Conservation (phyloP, 1,140 invertebrate species). For the Bilobella aurantiaca region DNA sequence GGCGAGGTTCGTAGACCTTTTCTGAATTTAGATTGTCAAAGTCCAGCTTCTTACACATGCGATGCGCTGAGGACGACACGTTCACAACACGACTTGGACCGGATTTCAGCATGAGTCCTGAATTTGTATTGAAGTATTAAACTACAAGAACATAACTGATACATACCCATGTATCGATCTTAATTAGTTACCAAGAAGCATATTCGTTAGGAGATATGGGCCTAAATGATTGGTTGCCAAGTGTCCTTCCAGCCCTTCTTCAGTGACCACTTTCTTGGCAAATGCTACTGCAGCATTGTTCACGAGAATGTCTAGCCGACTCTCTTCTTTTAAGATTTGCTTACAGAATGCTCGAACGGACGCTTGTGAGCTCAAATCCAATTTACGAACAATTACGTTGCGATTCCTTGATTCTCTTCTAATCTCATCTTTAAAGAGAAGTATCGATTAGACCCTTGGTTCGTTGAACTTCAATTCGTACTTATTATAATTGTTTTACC, state of each 20-base stretch:
- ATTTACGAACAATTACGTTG: constrained; percentile 35
- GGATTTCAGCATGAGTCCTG: constrained; percentile 70
- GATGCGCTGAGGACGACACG: constrained; percentile 72
- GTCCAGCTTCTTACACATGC: constrained; percentile 55
- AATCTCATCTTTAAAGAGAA: constrained; percentile 36
- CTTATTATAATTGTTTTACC: constrained; percentile 16
- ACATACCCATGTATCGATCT: background rate
- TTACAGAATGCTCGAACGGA: constrained; percentile 39
- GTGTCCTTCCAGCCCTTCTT: constrained; percentile 42
- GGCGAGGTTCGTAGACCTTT: constrained; percentile 52
- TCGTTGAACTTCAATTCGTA: background rate
- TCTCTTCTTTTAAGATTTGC: constrained; percentile 37
- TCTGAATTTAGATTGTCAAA: constrained; percentile 66
- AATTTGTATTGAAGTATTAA: background rate
- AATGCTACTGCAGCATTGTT: constrained; percentile 45
- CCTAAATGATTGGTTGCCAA: constrained; percentile 74
- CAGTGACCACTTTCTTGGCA: constrained; percentile 17
- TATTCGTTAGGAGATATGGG: constrained; percentile 67
- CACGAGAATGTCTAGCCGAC: constrained; percentile 45
- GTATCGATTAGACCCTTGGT: background rate
- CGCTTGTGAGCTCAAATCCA: constrained; percentile 39
- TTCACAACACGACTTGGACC: constrained; percentile 69
- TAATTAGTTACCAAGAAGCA: constrained; percentile 51
- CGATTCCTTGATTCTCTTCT: constrained; percentile 21
- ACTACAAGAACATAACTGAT: background rate